Percentiles rank a stretch among this genome's conserved stretches.
Conservation (phyloP, 1,140 invertebrate species). For the Halotydeus destructor region DNA sequence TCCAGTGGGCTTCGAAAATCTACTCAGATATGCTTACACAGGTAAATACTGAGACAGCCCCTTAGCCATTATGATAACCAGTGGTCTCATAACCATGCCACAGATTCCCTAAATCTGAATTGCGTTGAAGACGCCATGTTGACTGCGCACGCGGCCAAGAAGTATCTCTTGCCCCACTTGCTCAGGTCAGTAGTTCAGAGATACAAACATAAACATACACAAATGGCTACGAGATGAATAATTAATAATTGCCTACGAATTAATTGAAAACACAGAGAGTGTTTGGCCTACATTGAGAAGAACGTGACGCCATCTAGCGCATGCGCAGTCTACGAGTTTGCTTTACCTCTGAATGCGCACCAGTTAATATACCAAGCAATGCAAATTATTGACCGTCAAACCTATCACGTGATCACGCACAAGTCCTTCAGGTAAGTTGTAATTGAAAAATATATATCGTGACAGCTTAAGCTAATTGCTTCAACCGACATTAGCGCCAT, state of each 20-base stretch:
- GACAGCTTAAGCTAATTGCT: constrained; percentile 6
- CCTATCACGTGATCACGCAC: constrained; percentile 19
- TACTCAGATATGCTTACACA: constrained; percentile 19
- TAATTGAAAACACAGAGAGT: constrained; percentile 14
- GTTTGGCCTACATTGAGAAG: constrained; percentile 20
- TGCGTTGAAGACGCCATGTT: constrained; percentile 21
- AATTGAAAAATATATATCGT: background rate
- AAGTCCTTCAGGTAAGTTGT: constrained; percentile 15
- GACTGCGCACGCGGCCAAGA: constrained; percentile 21
- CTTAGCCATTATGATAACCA: background rate
- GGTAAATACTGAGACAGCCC: background rate
- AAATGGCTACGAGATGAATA: background rate
- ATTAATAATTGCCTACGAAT: background rate
- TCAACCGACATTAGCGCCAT: constrained; percentile 16
- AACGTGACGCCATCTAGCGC: constrained; percentile 20
- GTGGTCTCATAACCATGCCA: background rate
- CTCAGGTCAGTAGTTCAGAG: constrained; percentile 9
- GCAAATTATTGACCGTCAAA: constrained; percentile 21
- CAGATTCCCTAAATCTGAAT: constrained; percentile 19
- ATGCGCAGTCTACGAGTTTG: constrained; percentile 21
- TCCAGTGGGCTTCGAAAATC: constrained; percentile 21
- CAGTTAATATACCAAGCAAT: constrained; percentile 20
- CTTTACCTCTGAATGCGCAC: constrained; percentile 18
- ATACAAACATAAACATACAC: background rate
- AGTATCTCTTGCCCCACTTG: constrained; percentile 20